These are phyloP conservation scores for Festucalex cinctus DNA, from an alignment of 2,113 vertebrate genomes.

Conservation along the genomic window DNA sequence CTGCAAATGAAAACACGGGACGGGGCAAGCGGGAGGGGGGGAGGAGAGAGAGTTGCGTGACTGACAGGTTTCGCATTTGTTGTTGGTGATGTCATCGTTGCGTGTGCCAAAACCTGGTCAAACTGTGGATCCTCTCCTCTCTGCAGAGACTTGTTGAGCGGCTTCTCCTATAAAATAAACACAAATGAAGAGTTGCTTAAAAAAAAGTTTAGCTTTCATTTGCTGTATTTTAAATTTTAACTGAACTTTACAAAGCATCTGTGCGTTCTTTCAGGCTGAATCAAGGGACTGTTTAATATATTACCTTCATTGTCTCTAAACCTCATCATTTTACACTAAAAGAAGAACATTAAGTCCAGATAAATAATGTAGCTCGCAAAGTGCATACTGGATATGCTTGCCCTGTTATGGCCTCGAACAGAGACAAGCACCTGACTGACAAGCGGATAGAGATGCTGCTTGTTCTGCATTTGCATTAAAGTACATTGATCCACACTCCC, in stretches of 20 bases:
- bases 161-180: slow-evolving; percentile 83
- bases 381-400: background rate
- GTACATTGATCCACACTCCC: background rate
- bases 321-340: background rate
- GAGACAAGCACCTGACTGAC: background rate
- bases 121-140: slow-evolving; percentile 98
- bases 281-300: too few relatives aligned
- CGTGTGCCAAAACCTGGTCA: slow-evolving; percentile 84
- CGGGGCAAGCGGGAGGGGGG: slow-evolving; percentile 7
- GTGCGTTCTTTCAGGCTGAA: too few relatives aligned
- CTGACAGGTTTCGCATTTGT: background rate
- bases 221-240: too few relatives aligned
- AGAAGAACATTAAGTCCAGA: background rate
- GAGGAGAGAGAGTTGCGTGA: slow-evolving; percentile 3
- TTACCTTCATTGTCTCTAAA: too few relatives aligned
- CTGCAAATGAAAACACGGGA: slow-evolving; percentile 54
- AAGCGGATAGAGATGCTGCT: background rate
- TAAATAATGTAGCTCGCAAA: background rate
- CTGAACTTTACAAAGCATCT: too few relatives aligned
- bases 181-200: background rate
- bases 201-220: too few relatives aligned
- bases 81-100: slow-evolving; percentile 1
- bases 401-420: too few relatives aligned
- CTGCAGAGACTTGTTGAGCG: slow-evolving; percentile 95
- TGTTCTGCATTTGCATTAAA: slow-evolving; percentile 1